phyloP scores from a whole-genome alignment of 2,113 vertebrate genomes.

The Caretta caretta region DNA sequence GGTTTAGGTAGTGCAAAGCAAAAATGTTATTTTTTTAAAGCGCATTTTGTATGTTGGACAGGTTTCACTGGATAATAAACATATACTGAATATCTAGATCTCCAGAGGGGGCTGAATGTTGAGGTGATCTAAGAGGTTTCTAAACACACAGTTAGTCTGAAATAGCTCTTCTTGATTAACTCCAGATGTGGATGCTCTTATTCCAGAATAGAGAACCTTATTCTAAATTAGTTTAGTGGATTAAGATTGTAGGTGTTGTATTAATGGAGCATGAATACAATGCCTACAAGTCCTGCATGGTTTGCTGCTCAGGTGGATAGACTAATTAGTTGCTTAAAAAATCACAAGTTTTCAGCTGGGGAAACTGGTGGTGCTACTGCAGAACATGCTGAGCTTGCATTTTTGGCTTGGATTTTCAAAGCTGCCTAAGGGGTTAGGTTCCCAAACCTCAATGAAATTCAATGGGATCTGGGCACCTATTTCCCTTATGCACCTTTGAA shows the following conservation, averaged over 20 bases:
- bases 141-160: not conserved
- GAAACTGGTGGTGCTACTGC: not conserved
- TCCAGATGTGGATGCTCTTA: not conserved
- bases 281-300: not conserved
- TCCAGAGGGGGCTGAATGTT: not conserved
- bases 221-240: not conserved
- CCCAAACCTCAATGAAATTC: not conserved
- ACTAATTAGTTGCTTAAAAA: not conserved
- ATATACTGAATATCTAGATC: not conserved
- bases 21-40: not conserved
- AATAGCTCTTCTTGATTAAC: not conserved
- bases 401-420: not conserved
- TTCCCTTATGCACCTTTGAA: not conserved
- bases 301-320: not conserved
- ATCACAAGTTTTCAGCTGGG: not conserved
- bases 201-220: not conserved
- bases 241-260: no score
- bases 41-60: not conserved
- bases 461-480: not conserved
- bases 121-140: not conserved
- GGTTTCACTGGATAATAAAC: not conserved
- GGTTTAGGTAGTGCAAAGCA: not conserved
- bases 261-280: not conserved
- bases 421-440: not conserved
- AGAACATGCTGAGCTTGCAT: not conserved